phyloP scores from a whole-genome alignment of 2,113 vertebrate species.

The Anthoscopus minutus region DNA sequence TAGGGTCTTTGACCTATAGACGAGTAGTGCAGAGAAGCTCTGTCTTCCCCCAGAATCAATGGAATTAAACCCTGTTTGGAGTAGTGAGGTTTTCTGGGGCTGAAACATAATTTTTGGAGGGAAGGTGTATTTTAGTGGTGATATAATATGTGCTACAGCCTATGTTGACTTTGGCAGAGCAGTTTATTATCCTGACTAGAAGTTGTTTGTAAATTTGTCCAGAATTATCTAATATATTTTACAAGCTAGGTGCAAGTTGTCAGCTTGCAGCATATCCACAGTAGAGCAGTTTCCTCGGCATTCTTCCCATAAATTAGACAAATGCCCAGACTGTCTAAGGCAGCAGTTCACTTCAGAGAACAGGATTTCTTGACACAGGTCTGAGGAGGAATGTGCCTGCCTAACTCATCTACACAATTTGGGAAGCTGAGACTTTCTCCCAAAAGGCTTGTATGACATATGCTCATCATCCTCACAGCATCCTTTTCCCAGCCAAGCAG shows the following conservation, averaged over 20 bases:
- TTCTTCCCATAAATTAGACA: neutral
- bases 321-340: neutral
- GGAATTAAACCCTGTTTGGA: neutral
- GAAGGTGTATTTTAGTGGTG: neutral
- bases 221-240: conserved; percentile 5
- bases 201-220: conserved; percentile 34
- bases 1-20: neutral
- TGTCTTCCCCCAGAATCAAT: neutral
- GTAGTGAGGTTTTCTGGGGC: neutral
- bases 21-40: neutral
- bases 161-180: neutral
- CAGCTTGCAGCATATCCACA: neutral
- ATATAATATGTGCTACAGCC: neutral
- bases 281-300: neutral
- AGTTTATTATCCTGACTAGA: neutral
- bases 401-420: neutral
- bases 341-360: neutral
- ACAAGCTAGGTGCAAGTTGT: neutral
- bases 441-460: neutral
- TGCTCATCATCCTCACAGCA: neutral
- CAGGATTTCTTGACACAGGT: neutral
- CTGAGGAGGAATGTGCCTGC: neutral
- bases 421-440: neutral
- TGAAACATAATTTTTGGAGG: neutral
- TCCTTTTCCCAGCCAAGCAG: neutral